Evolutionary conservation across 2,888 invertebrate genomes (phyloP), one percentile per base, ranked within the genome.

Genomic region (Oligia strigilis): DNA sequence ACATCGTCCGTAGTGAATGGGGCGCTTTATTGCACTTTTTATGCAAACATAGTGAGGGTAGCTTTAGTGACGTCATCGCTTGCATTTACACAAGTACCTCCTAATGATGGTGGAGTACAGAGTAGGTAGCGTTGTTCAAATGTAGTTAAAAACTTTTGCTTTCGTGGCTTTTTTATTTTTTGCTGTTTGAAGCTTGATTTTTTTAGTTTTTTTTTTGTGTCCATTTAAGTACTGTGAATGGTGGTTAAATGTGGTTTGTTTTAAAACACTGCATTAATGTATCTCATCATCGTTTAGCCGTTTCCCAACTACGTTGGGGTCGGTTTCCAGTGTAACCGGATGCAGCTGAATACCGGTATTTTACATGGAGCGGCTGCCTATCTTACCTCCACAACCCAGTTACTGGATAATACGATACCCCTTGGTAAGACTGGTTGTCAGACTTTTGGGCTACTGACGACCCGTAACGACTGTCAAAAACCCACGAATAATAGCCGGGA

Each of bases 11-110:
- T 52, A 82, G 67, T 89, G 84, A 90, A 90, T 90, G 86, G 88
- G 69, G 60, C 55, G 89, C 91, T 91, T 93, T 93, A 93, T 92
- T 93, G 93, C 93, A 93, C 90, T 93, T 92, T 93, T 93, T 92
- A 91, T 91, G 90, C 91, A 91, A 90, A 92, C 90, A 88, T 70
- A 77, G 80, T 69, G 80, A 66, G 55, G 75, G 36, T 66, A 72
- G 65, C 58, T 69, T 66, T 36, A 36, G 78, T 87, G 82, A 88
- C 87, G 89, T 87, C 88, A 89, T 79, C 62, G 55, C 64, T 49
- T 78, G 60, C 77, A 77, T 86, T 86, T 92, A 90, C 76, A 87
- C 82, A 81, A 86, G 86, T 79, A 87, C 72, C 55, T 73, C 64
- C 78, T 89, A 87, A 89, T 89, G 86, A 83, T 19, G 49, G 40